Percentiles rank a stretch among this genome's conserved stretches.
phyloP scores from a whole-genome alignment of 1,140 invertebrate species.

The Lepidurus apus region DNA sequence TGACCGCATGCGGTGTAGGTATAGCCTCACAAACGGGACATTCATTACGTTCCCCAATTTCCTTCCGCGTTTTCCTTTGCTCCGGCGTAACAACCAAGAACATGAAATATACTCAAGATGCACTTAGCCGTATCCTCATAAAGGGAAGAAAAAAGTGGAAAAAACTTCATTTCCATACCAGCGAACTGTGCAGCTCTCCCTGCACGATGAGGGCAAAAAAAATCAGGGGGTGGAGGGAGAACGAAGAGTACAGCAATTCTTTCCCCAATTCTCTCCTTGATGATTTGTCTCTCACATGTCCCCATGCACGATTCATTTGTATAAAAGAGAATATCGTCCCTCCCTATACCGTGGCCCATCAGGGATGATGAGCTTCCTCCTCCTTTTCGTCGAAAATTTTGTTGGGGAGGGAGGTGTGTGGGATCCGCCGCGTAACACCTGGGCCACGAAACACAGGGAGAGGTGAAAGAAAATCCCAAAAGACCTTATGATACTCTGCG shows the following conservation, averaged over 20 bases:
- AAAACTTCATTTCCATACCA: conserved; percentile 19
- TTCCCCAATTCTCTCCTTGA: not conserved
- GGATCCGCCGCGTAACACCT: conserved; percentile 3
- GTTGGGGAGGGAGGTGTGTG: no score
- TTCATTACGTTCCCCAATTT: conserved; percentile 14
- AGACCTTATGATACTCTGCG: not conserved
- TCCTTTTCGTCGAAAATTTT: not conserved
- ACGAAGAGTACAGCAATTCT: not conserved
- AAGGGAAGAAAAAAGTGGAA: not conserved
- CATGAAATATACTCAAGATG: conserved; percentile 16
- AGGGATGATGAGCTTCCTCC: conserved; percentile 4
- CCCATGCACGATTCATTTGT: conserved; percentile 7
- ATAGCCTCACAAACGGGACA: conserved; percentile 13
- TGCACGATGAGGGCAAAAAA: no score
- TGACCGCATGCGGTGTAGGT: conserved; percentile 1
- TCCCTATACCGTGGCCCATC: not conserved
- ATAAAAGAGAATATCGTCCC: not conserved
- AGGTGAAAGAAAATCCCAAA: conserved; percentile 5
- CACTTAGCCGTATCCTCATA: conserved; percentile 16
- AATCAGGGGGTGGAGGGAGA: not conserved
- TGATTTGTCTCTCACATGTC: conserved; percentile 13
- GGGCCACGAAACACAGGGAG: not conserved
- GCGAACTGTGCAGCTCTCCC: not conserved
- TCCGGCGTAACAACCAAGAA: conserved; percentile 14
- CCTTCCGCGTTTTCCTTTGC: conserved; percentile 3